phyloP scores from a whole-genome alignment of 2,888 invertebrate species.

The Norana najaformis region DNA sequence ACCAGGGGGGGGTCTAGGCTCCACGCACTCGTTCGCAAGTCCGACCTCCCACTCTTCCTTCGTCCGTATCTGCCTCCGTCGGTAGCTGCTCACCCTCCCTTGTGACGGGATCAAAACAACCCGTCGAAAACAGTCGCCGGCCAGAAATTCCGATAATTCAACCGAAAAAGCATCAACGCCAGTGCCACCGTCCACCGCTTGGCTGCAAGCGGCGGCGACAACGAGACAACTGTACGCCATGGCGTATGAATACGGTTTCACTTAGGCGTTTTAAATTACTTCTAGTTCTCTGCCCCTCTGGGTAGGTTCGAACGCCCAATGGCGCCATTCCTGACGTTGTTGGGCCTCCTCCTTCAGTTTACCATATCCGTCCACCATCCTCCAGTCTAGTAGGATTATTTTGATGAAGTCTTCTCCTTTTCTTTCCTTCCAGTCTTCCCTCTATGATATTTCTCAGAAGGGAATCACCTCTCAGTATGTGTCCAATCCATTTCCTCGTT shows the following conservation, averaged over 20 bases:
- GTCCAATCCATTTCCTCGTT: no score
- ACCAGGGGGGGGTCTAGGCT: not conserved
- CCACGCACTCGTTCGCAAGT: not conserved
- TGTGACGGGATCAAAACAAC: constrained; percentile 5
- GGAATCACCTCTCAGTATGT: no score
- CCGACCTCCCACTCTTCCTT: not conserved
- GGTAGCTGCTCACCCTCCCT: not conserved
- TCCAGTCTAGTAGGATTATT: no score
- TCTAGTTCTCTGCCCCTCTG: no score
- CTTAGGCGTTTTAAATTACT: not conserved
- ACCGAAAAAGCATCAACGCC: not conserved
- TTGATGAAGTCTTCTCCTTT: no score
- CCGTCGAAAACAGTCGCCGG: not conserved
- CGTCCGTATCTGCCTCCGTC: not conserved
- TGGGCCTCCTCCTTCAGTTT: no score
- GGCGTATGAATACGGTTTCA: not conserved
- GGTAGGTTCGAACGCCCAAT: no score
- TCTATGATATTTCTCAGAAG: no score
- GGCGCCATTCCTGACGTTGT: no score
- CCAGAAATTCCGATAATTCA: not conserved
- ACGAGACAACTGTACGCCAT: not conserved
- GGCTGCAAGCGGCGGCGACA: not conserved
- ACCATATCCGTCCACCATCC: no score
- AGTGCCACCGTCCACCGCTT: no score
- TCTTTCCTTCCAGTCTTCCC: no score